Percentiles rank a stretch among this genome's conserved stretches.
Conservation (phyloP, 2,113 vertebrate species). For the Saguinus midas region DNA sequence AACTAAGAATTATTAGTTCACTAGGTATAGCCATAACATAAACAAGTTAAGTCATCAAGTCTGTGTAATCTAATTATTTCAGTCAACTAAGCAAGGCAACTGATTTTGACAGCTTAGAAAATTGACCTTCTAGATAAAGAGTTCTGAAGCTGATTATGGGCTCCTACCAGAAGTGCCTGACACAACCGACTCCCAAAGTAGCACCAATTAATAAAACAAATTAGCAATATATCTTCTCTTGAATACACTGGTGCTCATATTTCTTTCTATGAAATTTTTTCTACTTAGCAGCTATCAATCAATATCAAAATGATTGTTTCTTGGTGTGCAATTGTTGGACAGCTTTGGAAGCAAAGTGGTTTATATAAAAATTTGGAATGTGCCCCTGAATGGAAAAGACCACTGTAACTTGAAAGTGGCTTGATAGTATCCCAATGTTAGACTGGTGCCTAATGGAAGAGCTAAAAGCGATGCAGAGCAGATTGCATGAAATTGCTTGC, state of each 20-base stretch:
- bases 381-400: conserved; percentile 36
- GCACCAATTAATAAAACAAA: conserved; percentile 33
- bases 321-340: not conserved
- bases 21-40: conserved; percentile 4
- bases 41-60: not conserved
- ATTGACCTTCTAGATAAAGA: conserved; percentile 54
- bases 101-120: conserved; percentile 42
- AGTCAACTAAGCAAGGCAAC: conserved; percentile 39
- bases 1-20: conserved; percentile 49
- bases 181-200: conserved; percentile 9
- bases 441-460: not conserved
- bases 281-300: conserved; percentile 24
- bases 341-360: not conserved
- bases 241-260: not conserved
- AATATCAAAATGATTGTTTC: conserved; percentile 15
- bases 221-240: not conserved
- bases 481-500: not conserved
- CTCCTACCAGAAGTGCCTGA: not conserved
- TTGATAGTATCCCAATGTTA: conserved; percentile 15
- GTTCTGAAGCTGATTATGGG: not conserved
- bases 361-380: conserved; percentile 43
- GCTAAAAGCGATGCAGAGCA: conserved; percentile 27
- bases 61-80: conserved; percentile 62
- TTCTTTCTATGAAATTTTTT: conserved; percentile 1
- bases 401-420: conserved; percentile 8